Evolutionary conservation across 2,888 invertebrate genomes (phyloP).

Genomic region (Drosophila dives): DNA sequence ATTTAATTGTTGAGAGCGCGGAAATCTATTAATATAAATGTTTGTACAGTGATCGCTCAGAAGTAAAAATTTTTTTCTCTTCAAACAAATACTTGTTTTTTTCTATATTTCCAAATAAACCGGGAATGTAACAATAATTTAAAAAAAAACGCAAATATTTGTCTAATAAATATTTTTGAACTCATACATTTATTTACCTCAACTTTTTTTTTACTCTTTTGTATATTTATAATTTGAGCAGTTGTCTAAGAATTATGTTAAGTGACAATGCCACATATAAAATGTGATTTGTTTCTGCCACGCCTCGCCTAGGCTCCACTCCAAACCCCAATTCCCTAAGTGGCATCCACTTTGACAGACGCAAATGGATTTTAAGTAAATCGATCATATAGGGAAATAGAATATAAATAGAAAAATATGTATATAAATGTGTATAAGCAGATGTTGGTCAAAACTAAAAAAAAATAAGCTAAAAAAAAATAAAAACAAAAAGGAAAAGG

Average conservation of each 20-base stretch:
- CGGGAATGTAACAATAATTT: not conserved
- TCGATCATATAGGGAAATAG: not conserved
- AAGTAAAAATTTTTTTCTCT: not conserved
- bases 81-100: not conserved
- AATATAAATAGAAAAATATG: not conserved
- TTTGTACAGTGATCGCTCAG: not conserved
- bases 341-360: slow-evolving; percentile 38
- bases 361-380: slow-evolving; percentile 1
- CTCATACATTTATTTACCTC: not conserved
- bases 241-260: not conserved
- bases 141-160: not conserved
- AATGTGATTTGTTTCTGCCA: not conserved
- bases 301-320: not conserved
- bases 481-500: not conserved
- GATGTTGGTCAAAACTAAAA: not conserved
- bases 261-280: not conserved
- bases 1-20: slow-evolving; percentile 45
- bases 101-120: too few relatives aligned
- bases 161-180: not conserved
- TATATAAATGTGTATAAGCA: not conserved
- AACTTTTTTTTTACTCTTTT: not conserved
- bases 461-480: not conserved
- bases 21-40: not conserved
- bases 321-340: slow-evolving; percentile 10
- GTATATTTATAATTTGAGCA: not conserved